These are phyloP conservation scores for Amphipyra tragopoginis DNA, from an alignment of 2,888 invertebrate genomes.

Conservation along the genomic window DNA sequence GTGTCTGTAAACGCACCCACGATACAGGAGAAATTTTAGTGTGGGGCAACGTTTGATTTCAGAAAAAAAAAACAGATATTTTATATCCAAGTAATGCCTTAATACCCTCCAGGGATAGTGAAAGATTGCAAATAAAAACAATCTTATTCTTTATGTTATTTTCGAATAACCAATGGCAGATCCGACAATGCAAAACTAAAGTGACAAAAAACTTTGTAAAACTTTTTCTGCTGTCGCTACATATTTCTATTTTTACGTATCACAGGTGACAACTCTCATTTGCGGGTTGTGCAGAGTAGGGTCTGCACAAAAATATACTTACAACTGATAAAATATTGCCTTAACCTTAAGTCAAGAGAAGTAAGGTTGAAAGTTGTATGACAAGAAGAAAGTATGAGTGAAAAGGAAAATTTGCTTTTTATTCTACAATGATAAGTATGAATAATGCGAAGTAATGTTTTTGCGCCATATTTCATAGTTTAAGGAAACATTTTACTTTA, in stretches of 20 bases:
- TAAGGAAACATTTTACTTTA: constrained; percentile 35
- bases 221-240: constrained; percentile 53
- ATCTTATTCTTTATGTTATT: too few species aligned
- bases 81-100: too few species aligned
- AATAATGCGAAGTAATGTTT: constrained; percentile 50
- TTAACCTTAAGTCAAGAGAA: constrained; percentile 10
- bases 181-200: constrained; percentile 6
- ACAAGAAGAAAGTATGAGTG: neutral
- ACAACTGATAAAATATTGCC: constrained; percentile 16
- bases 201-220: constrained; percentile 15
- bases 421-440: constrained; percentile 51
- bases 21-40: too few species aligned
- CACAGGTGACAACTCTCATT: constrained; percentile 65
- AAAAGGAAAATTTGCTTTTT: constrained; percentile 19
- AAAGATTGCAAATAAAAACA: too few species aligned
- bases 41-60: too few species aligned
- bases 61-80: too few species aligned
- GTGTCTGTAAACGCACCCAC: too few species aligned
- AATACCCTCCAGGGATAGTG: too few species aligned
- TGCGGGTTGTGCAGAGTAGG: constrained; percentile 52
- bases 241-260: constrained; percentile 58
- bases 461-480: constrained; percentile 44
- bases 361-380: constrained; percentile 31
- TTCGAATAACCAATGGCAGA: neutral
- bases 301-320: constrained; percentile 47